Base-by-base conservation (phyloP, 2,113 vertebrate species). In the Neodon shergylaensis region DNA sequence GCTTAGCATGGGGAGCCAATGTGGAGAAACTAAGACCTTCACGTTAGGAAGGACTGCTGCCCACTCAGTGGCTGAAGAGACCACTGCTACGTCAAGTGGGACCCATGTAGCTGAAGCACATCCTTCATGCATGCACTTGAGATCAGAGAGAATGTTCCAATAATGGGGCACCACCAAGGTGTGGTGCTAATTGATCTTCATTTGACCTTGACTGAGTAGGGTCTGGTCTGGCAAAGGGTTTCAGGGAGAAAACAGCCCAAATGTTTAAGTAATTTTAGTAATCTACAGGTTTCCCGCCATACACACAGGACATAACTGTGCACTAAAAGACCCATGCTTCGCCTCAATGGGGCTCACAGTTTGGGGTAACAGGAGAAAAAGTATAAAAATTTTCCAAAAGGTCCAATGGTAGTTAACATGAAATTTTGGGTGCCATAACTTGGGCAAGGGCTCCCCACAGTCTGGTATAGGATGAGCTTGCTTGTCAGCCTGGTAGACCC, bases 61-160 rank as follows among this genome's bases (percentile, higher is more conserved):
- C 65, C 17, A 31, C 28, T 7, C 5, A 36, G 1, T 0, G 52
- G 39, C 49, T 65, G 76, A 93, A 22, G 52, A 88, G 17, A 16
- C 4, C 26, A 39, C 4, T 14, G 1, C 42, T 22, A 47, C 0
- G 36, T 13, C 39, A 31, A n/a, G 13, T 4, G 19, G 3, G 4
- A 84, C 5, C 0, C 9, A 10, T 3, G n/a, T 13, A 78, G 49
- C 0, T 5, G 33, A 52, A 3, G 0, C 3, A 9, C 4, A 16
- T 12, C 31, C 8, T n/a, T 42, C 22, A n/a, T 13, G 19, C 1
- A 9, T 52, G 31, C 16, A 3, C 36, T 19, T 72, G 36, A 24
- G 39, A 33, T 49, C 3, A 12, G 9, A 82, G 78, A 66, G 66
- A 61, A 36, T 28, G 63, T 5, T 58, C 24, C 63, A 44, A 31